These are phyloP conservation scores for Tetragnatha versicolor DNA, from an alignment of 1,140 invertebrate species.

Conservation along the genomic window DNA sequence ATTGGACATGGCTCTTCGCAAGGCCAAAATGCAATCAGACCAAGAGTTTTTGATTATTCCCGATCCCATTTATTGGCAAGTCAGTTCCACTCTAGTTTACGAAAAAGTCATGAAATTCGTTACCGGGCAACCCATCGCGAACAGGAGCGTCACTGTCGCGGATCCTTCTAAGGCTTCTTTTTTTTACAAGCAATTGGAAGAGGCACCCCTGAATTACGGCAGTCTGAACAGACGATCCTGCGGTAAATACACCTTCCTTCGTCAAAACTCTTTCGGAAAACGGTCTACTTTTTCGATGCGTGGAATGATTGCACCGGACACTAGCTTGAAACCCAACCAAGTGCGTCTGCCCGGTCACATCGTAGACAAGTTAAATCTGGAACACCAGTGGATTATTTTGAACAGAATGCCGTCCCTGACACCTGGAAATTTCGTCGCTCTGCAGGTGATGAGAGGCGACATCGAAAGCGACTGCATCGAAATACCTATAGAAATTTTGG, in stretches of 20 bases:
- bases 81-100: constrained; percentile 3
- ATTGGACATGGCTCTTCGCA: background rate
- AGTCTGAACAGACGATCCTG: background rate
- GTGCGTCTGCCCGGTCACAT: background rate
- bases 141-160: background rate
- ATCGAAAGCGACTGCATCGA: constrained; percentile 7
- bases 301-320: constrained; percentile 24
- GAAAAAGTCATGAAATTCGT: constrained; percentile 30
- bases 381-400: constrained; percentile 12
- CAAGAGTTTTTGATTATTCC: constrained; percentile 27
- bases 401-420: constrained; percentile 16
- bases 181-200: constrained; percentile 25
- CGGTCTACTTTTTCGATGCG: constrained; percentile 18
- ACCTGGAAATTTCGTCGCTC: constrained; percentile 18
- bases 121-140: background rate
- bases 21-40: background rate
- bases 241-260: constrained; percentile 18
- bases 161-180: background rate
- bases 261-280: constrained; percentile 36
- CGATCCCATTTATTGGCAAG: constrained; percentile 42
- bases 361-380: background rate
- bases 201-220: constrained; percentile 23
- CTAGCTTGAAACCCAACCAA: constrained; percentile 7
- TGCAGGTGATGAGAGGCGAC: background rate
- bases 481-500: constrained; percentile 12